Percentiles rank a stretch among this genome's conserved stretches.
Evolutionary conservation across 1,140 invertebrate genomes (phyloP).

Genomic region (Drosophila insularis): DNA sequence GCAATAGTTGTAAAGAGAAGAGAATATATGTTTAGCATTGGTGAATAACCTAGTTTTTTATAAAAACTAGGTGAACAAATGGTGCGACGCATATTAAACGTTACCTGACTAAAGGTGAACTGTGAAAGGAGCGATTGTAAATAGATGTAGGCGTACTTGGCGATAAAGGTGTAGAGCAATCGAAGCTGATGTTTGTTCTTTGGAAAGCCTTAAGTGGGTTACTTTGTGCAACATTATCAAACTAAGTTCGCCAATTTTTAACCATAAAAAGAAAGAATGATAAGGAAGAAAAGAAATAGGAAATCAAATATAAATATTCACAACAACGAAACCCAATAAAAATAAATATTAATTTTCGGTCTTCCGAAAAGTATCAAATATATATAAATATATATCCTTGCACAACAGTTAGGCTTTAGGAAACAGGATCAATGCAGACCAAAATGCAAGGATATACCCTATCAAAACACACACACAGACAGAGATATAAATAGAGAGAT

Average conservation of each 20-base stretch:
- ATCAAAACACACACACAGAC: conserved; percentile 22
- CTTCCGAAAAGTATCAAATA: background rate
- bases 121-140: conserved; percentile 83
- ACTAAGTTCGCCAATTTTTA: conserved; percentile 76
- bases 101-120: conserved; percentile 82
- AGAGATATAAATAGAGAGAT: conserved; percentile 24
- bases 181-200: conserved; percentile 83
- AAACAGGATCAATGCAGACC: background rate
- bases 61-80: conserved; percentile 16
- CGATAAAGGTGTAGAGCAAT: conserved; percentile 83
- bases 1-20: background rate
- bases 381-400: background rate
- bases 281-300: conserved; percentile 53
- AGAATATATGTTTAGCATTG: background rate
- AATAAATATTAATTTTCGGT: background rate
- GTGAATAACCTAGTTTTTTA: background rate
- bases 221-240: conserved; percentile 83
- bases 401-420: background rate
- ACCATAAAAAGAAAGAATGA: conserved; percentile 70
- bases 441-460: conserved; percentile 13
- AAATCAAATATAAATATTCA: conserved; percentile 47
- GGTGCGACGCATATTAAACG: conserved; percentile 36
- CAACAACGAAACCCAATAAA: conserved; percentile 19
- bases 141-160: conserved; percentile 84
- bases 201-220: conserved; percentile 82